These are phyloP conservation scores for Silurus meridionalis DNA, from an alignment of 2,113 vertebrate species.

Conservation along the genomic window DNA sequence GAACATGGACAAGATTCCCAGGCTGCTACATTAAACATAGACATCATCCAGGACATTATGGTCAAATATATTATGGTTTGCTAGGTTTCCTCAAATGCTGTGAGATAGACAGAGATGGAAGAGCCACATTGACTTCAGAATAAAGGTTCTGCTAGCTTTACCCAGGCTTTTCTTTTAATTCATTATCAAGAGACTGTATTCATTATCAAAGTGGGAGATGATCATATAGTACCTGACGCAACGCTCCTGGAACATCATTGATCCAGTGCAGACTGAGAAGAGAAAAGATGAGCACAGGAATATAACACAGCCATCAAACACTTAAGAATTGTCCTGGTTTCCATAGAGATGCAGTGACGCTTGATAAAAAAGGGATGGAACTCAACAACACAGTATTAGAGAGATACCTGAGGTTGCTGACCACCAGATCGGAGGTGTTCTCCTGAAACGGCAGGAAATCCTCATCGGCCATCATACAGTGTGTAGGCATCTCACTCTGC, in stretches of 20 bases:
- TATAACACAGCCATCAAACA: not conserved
- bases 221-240: constrained; percentile 82
- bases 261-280: constrained; percentile 89
- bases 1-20: no score
- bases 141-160: not conserved
- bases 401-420: constrained; percentile 89
- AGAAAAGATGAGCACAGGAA: not conserved
- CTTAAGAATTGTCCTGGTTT: not conserved
- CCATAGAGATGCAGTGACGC: not conserved
- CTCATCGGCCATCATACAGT: constrained; percentile 84
- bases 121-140: not conserved
- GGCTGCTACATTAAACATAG: no score
- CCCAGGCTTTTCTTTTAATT: not conserved
- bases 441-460: constrained; percentile 93
- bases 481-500: constrained; percentile 76
- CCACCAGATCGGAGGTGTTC: constrained; percentile 88
- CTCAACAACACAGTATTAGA: not conserved
- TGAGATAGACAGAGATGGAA: not conserved
- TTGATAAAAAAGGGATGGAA: not conserved
- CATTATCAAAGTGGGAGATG: not conserved
- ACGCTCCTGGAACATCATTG: constrained; percentile 90
- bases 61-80: no score
- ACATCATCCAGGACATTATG: no score
- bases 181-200: not conserved
- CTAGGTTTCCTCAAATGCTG: no score